phyloP scores from a whole-genome alignment of 1,140 invertebrate species.

The Caerostris darwini region DNA sequence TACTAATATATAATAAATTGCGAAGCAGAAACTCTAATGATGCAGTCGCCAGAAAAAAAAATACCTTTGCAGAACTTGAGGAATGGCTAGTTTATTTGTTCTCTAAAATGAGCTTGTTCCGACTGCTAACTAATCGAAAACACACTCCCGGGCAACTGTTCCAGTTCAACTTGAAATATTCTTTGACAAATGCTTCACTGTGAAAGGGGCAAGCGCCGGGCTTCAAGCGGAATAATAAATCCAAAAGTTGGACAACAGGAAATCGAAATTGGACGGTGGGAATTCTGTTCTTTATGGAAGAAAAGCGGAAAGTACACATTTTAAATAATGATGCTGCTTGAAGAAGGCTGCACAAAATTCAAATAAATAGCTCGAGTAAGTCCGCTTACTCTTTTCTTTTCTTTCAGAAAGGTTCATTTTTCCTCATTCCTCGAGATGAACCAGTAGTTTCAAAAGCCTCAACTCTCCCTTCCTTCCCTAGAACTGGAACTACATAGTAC shows the following conservation, averaged over 20 bases:
- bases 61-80: neutral
- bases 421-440: conserved; percentile 37
- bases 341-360: conserved; percentile 15
- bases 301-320: neutral
- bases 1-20: no score
- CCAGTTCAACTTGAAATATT: neutral
- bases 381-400: conserved; percentile 14
- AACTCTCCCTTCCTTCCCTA: neutral
- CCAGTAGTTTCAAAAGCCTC: neutral
- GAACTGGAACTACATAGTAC: neutral
- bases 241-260: neutral
- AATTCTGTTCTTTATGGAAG: neutral
- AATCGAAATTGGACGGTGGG: conserved; percentile 37
- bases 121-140: conserved; percentile 10
- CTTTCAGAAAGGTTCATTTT: conserved; percentile 48
- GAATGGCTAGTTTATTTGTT: neutral
- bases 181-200: conserved; percentile 11
- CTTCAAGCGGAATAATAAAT: conserved; percentile 9
- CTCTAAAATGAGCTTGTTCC: neutral
- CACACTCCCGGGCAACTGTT: neutral
- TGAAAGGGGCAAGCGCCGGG: neutral
- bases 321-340: conserved; percentile 47
- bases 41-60: neutral
- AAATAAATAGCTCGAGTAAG: conserved; percentile 54
- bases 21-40: neutral